A percentile compares a stretch with the other conserved stretches of the same genome.
phyloP scores from a whole-genome alignment of 2,113 vertebrate genomes.

The Chelonoidis abingdonii region DNA sequence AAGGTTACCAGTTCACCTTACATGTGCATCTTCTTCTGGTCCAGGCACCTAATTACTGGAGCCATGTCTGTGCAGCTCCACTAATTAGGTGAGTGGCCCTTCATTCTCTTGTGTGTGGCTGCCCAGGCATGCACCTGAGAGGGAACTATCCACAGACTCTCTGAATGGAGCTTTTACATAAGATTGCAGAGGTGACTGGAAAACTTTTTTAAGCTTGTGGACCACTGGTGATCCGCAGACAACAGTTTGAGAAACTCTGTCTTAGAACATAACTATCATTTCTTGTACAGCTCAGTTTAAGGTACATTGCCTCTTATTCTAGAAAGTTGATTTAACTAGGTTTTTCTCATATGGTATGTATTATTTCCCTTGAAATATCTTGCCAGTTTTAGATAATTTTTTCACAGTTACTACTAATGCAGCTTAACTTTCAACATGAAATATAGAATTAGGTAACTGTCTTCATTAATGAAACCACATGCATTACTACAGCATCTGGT shows the following conservation, averaged over 20 bases:
- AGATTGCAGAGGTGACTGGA: no score
- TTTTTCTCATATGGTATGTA: not conserved
- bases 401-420: not conserved
- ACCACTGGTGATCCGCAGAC: no score
- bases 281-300: not conserved
- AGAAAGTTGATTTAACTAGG: not conserved
- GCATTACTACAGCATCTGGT: not conserved
- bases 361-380: not conserved
- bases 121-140: no score
- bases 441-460: not conserved
- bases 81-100: no score
- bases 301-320: not conserved
- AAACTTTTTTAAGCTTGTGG: no score
- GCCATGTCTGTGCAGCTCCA: no score
- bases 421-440: not conserved
- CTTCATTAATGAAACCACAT: not conserved
- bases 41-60: no score
- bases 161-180: no score
- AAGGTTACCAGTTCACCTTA: no score
- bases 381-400: not conserved
- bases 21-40: no score
- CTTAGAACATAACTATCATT: not conserved
- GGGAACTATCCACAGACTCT: no score
- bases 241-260: not conserved
- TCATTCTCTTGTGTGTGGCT: no score